A percentile compares a stretch with the other conserved stretches of the same genome.
These are phyloP conservation scores for Henricia sp. DNA, from an alignment of 53 echinoderm and acorn worm species.

Conservation along the genomic window DNA sequence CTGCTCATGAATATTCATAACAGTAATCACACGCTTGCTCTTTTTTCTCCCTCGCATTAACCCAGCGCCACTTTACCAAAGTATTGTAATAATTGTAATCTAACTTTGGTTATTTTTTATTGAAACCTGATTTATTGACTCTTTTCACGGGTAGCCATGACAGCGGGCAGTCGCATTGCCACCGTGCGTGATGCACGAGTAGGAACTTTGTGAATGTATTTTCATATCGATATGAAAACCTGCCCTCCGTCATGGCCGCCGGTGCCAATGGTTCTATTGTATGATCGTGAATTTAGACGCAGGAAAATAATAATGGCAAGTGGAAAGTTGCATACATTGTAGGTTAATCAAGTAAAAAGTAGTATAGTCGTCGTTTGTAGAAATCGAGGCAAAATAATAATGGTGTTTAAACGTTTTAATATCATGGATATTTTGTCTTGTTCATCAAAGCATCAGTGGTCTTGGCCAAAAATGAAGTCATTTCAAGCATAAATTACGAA, in stretches of 20 bases:
- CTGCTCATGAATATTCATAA: conserved; percentile 14
- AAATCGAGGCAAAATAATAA: conserved; percentile 30
- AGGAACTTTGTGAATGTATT: no score
- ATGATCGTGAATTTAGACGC: conserved; percentile 56
- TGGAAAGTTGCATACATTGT: conserved; percentile 55
- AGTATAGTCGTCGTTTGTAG: conserved; percentile 52
- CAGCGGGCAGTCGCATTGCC: no score
- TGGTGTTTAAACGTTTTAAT: conserved; percentile 23
- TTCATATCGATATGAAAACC: no score
- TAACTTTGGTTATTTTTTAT: conserved; percentile 60
- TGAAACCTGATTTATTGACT: conserved; percentile 54
- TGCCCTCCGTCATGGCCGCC: no score
- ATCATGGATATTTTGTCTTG: conserved; percentile 49
- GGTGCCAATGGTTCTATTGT: no score
- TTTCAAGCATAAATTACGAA: conserved; percentile 47
- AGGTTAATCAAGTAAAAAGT: conserved; percentile 51
- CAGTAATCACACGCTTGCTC: neutral
- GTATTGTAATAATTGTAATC: conserved; percentile 66
- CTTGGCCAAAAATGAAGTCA: neutral
- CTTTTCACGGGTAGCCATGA: no score
- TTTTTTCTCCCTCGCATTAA: conserved; percentile 1
- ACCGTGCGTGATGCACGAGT: no score
- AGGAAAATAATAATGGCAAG: conserved; percentile 41
- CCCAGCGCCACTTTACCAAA: conserved; percentile 55
- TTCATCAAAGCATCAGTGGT: conserved; percentile 1